Evolutionary conservation across 2,888 invertebrate genomes (phyloP).

Genomic region (Micropterix aruncella): DNA sequence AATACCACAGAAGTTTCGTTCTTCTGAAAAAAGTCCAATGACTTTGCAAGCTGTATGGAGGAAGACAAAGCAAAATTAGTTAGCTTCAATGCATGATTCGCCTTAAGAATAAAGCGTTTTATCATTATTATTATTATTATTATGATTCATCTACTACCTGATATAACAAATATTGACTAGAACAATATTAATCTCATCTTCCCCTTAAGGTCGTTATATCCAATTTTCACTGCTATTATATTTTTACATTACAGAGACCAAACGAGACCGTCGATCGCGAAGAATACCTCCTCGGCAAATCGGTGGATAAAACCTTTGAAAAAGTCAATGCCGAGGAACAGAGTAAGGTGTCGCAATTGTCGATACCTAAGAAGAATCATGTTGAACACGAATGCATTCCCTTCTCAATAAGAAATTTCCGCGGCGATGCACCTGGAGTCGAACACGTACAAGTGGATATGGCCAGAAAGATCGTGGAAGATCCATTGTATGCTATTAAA

Average conservation of each 20-base stretch:
- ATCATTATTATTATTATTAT: too few relatives aligned
- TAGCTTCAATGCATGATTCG: too few relatives aligned
- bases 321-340: slow-evolving; percentile 37
- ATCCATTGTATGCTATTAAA: slow-evolving; percentile 81
- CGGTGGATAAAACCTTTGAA: slow-evolving; percentile 69
- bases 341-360: slow-evolving; percentile 18
- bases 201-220: too few relatives aligned
- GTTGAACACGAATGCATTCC: slow-evolving; percentile 65
- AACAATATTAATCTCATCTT: too few relatives aligned
- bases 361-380: slow-evolving; percentile 46
- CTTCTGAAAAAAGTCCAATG: too few relatives aligned
- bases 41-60: too few relatives aligned
- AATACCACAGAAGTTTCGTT: too few relatives aligned
- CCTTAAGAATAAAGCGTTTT: too few relatives aligned
- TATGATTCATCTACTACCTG: too few relatives aligned
- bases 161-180: too few relatives aligned
- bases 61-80: too few relatives aligned
- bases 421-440: slow-evolving; percentile 21
- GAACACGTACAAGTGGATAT: slow-evolving; percentile 68
- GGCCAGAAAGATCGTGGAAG: slow-evolving; percentile 80
- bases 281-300: slow-evolving; percentile 76
- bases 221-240: too few relatives aligned
- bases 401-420: slow-evolving; percentile 42
- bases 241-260: slow-evolving; percentile 29
- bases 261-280: slow-evolving; percentile 59